Base-by-base conservation (phyloP, 2,888 invertebrate species). In the Zele albiditarsus region DNA sequence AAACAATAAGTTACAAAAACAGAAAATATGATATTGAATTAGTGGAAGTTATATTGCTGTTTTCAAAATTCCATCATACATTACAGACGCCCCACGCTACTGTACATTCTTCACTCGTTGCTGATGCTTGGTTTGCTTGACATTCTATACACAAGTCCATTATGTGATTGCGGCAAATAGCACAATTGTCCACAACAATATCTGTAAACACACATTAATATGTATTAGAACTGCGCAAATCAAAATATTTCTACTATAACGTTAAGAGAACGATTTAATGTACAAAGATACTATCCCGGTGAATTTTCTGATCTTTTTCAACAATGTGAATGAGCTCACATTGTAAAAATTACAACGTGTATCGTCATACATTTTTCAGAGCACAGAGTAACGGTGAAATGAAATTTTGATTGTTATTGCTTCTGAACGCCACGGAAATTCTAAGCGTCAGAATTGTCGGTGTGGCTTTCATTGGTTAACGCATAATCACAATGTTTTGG, bases 51-150 rank as follows among this genome's bases (percentile, higher is more conserved):
- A 81, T 88, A 20, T 53, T 62, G 66, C 73, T 14, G 23, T n/a
- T 28, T 27, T 14, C 2, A 25, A 53, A 20, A 53, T 12, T 73
- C 25, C 53, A 72, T 89, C 91, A 91, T 92, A 96, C 96, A 92
- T 99, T 99, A 89, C 99, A 99, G 77, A 98, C 98, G 83, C 99
- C 99, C 99, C 99, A 99, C 75, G 99, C 99, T 12, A 99, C 99
- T 80, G 98, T 99, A 89, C 99, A 99, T 89, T 99, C 99, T 89
- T 99, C 99, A 89, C 97, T 98, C 5, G 98, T 98, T 23, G 98
- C 98, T 23, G 98, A 97, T 16, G 98, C 98, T 90, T 98, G 98
- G 92, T 97, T 97, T 3, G 97, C 97, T 90, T 99, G 99, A 88
- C 99, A 99, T 91, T 99, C 99, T 87, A 99, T 99, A 89, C 99